These are phyloP conservation scores for Ciconia nigra DNA, from an alignment of 2,797 vertebrate species.

Conservation along the genomic window DNA sequence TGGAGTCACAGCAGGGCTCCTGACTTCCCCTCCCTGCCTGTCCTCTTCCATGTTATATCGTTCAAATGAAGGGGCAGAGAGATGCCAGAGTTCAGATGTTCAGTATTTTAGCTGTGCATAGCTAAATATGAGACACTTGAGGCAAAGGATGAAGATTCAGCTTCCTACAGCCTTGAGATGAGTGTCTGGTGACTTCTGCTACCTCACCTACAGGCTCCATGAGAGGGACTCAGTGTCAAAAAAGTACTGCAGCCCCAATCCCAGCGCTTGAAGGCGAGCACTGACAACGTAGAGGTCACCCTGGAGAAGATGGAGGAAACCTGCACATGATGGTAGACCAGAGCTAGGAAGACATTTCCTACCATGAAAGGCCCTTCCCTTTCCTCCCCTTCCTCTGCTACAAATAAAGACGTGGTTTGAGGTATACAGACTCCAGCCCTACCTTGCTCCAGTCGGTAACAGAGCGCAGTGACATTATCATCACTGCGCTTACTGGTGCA, in stretches of 20 bases:
- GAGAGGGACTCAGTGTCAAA: not conserved
- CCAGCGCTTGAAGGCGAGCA: not conserved
- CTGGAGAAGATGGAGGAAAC: not conserved
- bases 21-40: not conserved
- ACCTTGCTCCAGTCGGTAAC: not conserved
- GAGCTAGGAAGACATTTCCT: not conserved
- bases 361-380: not conserved
- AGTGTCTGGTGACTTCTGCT: not conserved
- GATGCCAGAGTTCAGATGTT: not conserved
- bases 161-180: not conserved
- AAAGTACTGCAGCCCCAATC: not conserved
- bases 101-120: accelerated
- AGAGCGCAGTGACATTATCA: not conserved
- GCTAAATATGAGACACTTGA: not conserved
- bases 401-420: not conserved
- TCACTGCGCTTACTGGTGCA: accelerated
- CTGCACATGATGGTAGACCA: not conserved
- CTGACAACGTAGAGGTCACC: accelerated
- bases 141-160: not conserved
- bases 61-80: not conserved
- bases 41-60: accelerated
- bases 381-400: not conserved
- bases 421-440: not conserved
- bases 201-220: not conserved
- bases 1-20: not conserved